These are phyloP conservation scores for Tricholaema leucomelas DNA, from an alignment of 2,113 vertebrate genomes.

Conservation along the genomic window DNA sequence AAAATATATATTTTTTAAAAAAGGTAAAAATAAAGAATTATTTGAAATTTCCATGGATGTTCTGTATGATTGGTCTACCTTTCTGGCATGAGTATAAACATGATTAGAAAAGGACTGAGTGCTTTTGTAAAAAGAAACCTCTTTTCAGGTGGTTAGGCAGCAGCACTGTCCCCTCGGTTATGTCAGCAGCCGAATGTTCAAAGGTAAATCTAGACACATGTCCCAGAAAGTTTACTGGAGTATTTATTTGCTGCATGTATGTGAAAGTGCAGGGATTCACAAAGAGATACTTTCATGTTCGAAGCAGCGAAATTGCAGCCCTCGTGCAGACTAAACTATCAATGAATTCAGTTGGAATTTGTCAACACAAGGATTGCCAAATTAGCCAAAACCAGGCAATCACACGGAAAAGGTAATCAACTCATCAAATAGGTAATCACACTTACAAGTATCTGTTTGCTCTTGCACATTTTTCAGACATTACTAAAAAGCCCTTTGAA, in stretches of 20 bases:
- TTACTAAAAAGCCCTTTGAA: neutral
- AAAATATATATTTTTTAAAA: neutral
- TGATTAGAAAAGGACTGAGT: neutral
- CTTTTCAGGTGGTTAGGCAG: neutral
- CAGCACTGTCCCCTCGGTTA: neutral
- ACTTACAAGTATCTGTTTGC: neutral
- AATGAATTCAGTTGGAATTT: constrained; percentile 9
- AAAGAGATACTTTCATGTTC: constrained; percentile 1
- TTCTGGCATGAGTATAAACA: neutral
- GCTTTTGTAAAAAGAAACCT: neutral
- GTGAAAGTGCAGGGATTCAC: neutral
- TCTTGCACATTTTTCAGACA: neutral
- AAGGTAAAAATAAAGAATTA: neutral
- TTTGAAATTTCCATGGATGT: neutral
- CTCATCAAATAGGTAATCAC: constrained; percentile 41
- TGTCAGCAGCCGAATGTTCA: neutral
- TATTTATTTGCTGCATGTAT: neutral
- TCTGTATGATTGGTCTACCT: neutral
- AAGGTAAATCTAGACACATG: neutral
- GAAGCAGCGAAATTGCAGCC: constrained; percentile 27
- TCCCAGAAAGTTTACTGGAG: neutral
- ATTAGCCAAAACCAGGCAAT: constrained; percentile 35
- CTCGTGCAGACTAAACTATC: neutral
- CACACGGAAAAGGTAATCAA: constrained; percentile 35
- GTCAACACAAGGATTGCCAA: neutral